Conservation (phyloP, 2,797 vertebrate genomes). For the Carcharodon carcharias region DNA sequence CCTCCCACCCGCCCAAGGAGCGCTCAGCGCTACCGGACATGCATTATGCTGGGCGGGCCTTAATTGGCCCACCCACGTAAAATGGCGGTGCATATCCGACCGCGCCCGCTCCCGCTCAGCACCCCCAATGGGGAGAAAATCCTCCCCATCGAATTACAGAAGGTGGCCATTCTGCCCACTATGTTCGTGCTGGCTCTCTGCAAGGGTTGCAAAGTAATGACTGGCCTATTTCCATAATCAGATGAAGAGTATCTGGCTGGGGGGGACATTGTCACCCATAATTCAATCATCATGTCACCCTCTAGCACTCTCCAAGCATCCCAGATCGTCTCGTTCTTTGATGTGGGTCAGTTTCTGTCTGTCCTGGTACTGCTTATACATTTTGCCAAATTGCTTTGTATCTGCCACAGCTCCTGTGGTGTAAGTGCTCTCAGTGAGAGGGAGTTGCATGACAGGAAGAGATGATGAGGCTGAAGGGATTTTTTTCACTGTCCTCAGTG, state of each 20-base stretch:
- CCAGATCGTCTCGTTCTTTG: background rate
- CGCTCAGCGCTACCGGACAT: too few relatives aligned
- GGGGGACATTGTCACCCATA: background rate
- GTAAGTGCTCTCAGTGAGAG: background rate
- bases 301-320: background rate
- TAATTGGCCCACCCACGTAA: too few relatives aligned
- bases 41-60: too few relatives aligned
- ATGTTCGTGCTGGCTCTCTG: background rate
- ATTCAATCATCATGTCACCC: background rate
- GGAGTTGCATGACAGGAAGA: background rate
- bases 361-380: background rate
- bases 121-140: too few relatives aligned
- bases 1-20: too few relatives aligned
- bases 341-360: background rate
- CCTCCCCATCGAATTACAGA: background rate
- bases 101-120: too few relatives aligned
- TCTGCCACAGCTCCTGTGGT: background rate
- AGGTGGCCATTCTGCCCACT: background rate
- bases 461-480: background rate
- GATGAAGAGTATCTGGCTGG: background rate
- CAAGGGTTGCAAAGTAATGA: background rate
- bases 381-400: background rate
- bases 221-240: background rate
- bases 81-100: too few relatives aligned
- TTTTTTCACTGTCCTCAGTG: background rate